Evolutionary conservation across 2,888 invertebrate species (phyloP), one percentile per base, ranked within the genome.

Genomic region (Epinotia demarniana): DNA sequence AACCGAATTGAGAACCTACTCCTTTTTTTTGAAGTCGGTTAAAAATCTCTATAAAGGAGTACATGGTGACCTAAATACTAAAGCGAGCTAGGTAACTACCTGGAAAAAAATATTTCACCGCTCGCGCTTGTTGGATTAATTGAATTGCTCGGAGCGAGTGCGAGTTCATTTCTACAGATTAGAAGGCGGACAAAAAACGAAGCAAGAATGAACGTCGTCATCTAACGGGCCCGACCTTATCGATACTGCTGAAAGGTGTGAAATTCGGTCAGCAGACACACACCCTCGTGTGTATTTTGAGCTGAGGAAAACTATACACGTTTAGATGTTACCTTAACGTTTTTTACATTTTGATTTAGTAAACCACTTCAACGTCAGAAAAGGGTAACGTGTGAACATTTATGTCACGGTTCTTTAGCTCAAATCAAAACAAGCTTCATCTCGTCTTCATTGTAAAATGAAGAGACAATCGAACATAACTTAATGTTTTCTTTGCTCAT

Each of bases 101-200:
- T 9, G 19, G 13, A 72, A 74, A 18, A 64, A 33, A 12, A 19
- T 19, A 71, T 70, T 46, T 55, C 63, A 27, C 66, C 19, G 55
- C 57, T 62, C 55, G 80, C 19, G 55, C 57, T 62, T 61, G 80
- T 84, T 72, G 82, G 81, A 84, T 87, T 89, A 88, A 90, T 89
- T 89, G 86, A 88, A 89, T 86, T 81, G 85, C 87, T 82, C 79
- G 80, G 79, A 84, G 84, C 86, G 78, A 84, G 75, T 76, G 78
- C 80, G 77, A 79, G 80, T 82, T 80, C 81, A 83, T 85, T 86
- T 83, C 80, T 79, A 80, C 81, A 79, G 81, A 81, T 81, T 80
- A 79, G 76, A 81, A 73, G 77, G 75, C 68, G 62, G 72, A 77
- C 76, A 76, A 77, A 86, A 86, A 87, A 85, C 81, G 76, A 73